Percentiles rank a stretch among this genome's conserved stretches.
Evolutionary conservation across 2,797 vertebrate species (phyloP).

Genomic region (Melopsittacus undulatus): DNA sequence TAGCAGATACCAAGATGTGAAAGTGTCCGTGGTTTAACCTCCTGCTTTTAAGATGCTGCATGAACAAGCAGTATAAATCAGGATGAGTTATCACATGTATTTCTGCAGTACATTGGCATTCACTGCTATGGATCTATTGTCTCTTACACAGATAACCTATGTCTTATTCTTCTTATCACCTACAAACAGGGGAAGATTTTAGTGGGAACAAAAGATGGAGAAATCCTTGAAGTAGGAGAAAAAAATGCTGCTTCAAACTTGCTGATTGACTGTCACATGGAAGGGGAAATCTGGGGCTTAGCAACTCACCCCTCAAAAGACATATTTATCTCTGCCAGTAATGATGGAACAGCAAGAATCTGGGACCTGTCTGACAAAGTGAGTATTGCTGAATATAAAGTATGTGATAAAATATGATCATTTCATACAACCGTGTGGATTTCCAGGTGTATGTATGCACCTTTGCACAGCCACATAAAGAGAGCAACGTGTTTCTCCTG

Average conservation of each 20-base stretch:
- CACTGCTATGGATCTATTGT: not conserved
- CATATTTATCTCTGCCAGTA: conserved; percentile 92
- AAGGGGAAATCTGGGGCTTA: conserved; percentile 95
- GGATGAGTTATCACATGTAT: not conserved
- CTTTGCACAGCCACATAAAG: not conserved
- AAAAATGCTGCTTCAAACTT: conserved; percentile 97
- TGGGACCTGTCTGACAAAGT: conserved; percentile 97
- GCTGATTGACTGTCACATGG: conserved; percentile 93
- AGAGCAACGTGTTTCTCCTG: not conserved
- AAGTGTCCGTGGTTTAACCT: not conserved
- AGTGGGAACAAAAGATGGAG: conserved; percentile 95
- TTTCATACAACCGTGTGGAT: not conserved
- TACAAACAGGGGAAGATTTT: conserved; percentile 91
- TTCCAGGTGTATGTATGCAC: not conserved
- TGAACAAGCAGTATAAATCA: not conserved
- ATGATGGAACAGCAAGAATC: conserved; percentile 92
- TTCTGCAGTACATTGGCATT: not conserved
- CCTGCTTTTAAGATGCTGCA: not conserved
- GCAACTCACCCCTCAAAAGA: conserved; percentile 93
- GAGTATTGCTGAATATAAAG: not conserved
- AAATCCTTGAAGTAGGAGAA: conserved; percentile 97
- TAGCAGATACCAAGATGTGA: not conserved
- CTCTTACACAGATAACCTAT: not conserved
- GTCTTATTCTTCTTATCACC: not conserved
- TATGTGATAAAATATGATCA: rapidly evolving